Conservation (phyloP, 2,888 invertebrate genomes). For the Siphonodentalium dalli region DNA sequence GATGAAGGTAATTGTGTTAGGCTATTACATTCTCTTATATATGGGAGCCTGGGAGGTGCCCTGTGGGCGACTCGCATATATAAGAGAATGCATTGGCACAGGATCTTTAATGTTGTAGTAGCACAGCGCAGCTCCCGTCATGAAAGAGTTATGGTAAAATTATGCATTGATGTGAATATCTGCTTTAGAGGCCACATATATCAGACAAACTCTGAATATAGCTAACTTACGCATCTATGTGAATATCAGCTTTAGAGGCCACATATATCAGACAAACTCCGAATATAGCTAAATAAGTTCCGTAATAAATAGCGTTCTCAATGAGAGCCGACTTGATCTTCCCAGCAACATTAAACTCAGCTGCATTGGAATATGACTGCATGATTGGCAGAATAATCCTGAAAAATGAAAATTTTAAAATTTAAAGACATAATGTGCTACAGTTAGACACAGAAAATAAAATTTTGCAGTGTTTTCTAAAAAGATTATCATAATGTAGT, state of each 20-base stretch:
- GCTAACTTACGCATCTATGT: slow-evolving; percentile 79
- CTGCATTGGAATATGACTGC: slow-evolving; percentile 98
- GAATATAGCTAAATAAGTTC: slow-evolving; percentile 93
- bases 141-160: too few relatives aligned
- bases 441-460: too few relatives aligned
- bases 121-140: too few relatives aligned
- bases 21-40: too few relatives aligned
- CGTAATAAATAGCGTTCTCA: slow-evolving; percentile 98
- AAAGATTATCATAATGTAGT: too few relatives aligned
- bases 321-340: slow-evolving; percentile 93
- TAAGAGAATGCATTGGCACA: too few relatives aligned
- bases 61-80: too few relatives aligned
- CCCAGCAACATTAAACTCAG: slow-evolving; percentile 93
- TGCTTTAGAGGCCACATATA: slow-evolving; percentile 91
- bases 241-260: slow-evolving; percentile 85
- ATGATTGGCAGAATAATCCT: slow-evolving; percentile 96
- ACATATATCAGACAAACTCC: slow-evolving; percentile 93
- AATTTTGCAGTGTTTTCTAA: too few relatives aligned
- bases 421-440: too few relatives aligned
- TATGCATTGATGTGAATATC: slow-evolving; percentile 88
- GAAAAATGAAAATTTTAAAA: slow-evolving; percentile 51
- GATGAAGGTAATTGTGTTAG: too few relatives aligned
- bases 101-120: too few relatives aligned
- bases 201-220: slow-evolving; percentile 90
- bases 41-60: too few relatives aligned